Percentiles rank a stretch among this genome's conserved stretches.
phyloP scores from a whole-genome alignment of 2,797 vertebrate species.

The Sylvia borin region DNA sequence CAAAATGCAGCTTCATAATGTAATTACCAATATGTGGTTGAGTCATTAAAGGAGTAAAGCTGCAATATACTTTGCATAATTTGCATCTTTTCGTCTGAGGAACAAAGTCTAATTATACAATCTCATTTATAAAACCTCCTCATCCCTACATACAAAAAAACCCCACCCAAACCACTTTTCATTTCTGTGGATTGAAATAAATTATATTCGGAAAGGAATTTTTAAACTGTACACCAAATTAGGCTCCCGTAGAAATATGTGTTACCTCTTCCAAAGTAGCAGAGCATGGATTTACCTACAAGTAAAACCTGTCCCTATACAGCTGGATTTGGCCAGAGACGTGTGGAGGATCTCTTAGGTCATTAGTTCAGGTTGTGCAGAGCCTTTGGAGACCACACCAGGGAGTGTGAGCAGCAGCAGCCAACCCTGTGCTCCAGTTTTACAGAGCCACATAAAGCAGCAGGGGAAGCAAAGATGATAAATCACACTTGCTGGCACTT shows the following conservation, averaged over 20 bases:
- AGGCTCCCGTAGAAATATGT: background rate
- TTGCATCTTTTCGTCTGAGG: background rate
- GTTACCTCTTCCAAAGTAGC: background rate
- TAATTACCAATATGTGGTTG: background rate
- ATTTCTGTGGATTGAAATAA: background rate
- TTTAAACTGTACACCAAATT: background rate
- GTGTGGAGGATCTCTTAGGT: background rate
- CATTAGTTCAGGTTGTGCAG: background rate
- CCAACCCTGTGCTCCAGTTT: background rate
- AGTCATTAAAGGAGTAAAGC: background rate
- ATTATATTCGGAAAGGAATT: background rate
- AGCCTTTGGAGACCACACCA: background rate
- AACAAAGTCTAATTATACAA: background rate
- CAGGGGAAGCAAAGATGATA: constrained; percentile 19
- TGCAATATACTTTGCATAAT: background rate
- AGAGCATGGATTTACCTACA: background rate
- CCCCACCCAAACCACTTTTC: background rate
- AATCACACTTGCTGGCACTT: constrained; percentile 27
- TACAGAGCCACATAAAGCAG: background rate
- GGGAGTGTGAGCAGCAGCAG: background rate
- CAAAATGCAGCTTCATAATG: background rate
- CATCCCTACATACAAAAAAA: background rate
- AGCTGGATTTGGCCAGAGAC: background rate
- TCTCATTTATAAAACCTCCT: background rate
- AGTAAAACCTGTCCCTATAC: background rate